Percentiles rank a stretch among this genome's conserved stretches.
Conservation (phyloP, 92 coral and sea anemone genomes). For the Bergia sp. region DNA sequence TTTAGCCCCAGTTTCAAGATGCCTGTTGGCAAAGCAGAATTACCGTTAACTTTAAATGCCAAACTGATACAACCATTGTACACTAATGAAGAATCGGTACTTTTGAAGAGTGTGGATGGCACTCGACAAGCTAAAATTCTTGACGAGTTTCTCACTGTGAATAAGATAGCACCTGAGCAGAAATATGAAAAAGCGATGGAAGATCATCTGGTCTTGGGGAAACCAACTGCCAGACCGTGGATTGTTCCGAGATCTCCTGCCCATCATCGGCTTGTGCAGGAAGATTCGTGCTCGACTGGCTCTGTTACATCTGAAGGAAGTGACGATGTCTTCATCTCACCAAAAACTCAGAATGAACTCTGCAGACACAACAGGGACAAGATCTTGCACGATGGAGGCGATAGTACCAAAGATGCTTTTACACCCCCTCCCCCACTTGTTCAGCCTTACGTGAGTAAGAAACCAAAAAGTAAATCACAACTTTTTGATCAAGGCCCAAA, state of each 20-base stretch:
- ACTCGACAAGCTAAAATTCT: neutral
- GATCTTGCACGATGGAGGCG: neutral
- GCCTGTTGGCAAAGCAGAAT: neutral
- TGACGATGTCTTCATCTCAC: constrained; percentile 5
- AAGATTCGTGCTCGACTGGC: neutral
- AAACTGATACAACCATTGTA: neutral
- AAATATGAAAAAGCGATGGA: neutral
- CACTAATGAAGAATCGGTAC: neutral
- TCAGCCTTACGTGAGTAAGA: neutral
- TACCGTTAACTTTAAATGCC: neutral
- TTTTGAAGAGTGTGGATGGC: neutral
- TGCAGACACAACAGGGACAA: neutral
- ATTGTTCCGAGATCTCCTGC: constrained; percentile 8
- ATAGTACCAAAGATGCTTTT: neutral
- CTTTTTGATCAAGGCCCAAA: neutral
- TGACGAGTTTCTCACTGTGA: neutral
- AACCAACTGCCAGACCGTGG: neutral
- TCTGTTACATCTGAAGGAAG: constrained; percentile 21
- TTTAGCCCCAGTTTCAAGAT: constrained; percentile 52
- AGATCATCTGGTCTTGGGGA: neutral
- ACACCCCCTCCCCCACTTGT: neutral
- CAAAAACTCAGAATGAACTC: neutral
- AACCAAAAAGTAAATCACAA: neutral
- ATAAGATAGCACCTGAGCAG: neutral
- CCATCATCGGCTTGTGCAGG: neutral